Percentiles rank a stretch among this genome's conserved stretches.
phyloP scores from a whole-genome alignment of 2,888 invertebrate species.

The Scaptomyza reducta region DNA sequence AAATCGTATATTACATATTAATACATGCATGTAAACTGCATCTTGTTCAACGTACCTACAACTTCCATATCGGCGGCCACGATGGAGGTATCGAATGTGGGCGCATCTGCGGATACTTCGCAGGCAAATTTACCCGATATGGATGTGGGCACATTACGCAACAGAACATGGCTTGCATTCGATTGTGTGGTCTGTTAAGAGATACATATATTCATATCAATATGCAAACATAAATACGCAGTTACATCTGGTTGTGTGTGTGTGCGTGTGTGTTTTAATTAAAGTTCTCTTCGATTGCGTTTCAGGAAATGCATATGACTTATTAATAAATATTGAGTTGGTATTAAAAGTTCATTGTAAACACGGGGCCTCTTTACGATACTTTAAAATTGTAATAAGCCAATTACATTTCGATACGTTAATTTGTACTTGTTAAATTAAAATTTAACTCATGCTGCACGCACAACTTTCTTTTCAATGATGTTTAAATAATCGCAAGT shows the following conservation, averaged over 20 bases:
- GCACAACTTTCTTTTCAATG: too few species aligned
- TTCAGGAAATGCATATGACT: not conserved
- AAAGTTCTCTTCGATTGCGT: not conserved
- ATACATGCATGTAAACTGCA: slow-evolving; percentile 13
- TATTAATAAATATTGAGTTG: slow-evolving; percentile 1
- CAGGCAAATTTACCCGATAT: slow-evolving; percentile 83
- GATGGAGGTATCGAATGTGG: slow-evolving; percentile 83
- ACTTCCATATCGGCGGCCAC: slow-evolving; percentile 83
- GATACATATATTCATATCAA: not conserved
- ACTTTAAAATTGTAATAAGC: not conserved
- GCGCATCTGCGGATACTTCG: slow-evolving; percentile 84
- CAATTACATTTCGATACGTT: not conserved
- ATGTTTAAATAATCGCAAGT: too few species aligned
- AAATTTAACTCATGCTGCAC: not conserved
- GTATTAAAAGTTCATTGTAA: not conserved
- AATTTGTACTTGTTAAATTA: not conserved
- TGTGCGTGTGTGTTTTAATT: slow-evolving; percentile 3
- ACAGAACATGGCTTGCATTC: slow-evolving; percentile 83
- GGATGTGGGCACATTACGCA: slow-evolving; percentile 81
- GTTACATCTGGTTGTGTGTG: not conserved
- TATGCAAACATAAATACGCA: not conserved
- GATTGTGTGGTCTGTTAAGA: slow-evolving; percentile 79
- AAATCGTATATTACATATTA: not conserved
- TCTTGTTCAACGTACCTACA: slow-evolving; percentile 76
- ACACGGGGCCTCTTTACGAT: not conserved